These are phyloP conservation scores for Agonopterix heracliana DNA, from an alignment of 2,888 invertebrate genomes.

Conservation along the genomic window DNA sequence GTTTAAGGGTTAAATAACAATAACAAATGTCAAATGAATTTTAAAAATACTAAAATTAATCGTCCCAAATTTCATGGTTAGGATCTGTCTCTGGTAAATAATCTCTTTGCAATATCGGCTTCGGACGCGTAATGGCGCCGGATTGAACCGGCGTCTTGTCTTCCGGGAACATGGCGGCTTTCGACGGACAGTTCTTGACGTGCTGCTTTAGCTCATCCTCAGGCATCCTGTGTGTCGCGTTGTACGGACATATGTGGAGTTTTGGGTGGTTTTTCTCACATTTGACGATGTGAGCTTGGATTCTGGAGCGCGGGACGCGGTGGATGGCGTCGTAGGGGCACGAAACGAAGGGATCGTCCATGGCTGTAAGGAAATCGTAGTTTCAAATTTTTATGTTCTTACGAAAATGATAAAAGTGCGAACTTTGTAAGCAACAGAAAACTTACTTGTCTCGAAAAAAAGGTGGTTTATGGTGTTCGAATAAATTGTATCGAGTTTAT, in stretches of 20 bases:
- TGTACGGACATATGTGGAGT: conserved; percentile 70
- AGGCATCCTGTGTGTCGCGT: conserved; percentile 64
- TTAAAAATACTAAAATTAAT: conserved; percentile 13
- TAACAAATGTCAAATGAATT: too few species aligned
- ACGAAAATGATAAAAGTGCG: not conserved
- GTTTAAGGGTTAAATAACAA: too few species aligned
- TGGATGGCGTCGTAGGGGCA: conserved; percentile 76
- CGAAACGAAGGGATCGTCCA: conserved; percentile 46
- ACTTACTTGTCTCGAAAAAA: too few species aligned
- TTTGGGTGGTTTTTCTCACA: conserved; percentile 64
- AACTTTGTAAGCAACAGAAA: too few species aligned
- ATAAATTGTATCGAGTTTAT: too few species aligned
- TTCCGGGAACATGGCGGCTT: conserved; percentile 20
- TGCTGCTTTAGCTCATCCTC: conserved; percentile 43
- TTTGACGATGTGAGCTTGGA: conserved; percentile 74
- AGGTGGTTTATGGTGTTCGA: too few species aligned
- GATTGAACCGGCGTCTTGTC: conserved; percentile 4
- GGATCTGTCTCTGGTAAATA: conserved; percentile 36
- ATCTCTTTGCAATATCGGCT: conserved; percentile 25
- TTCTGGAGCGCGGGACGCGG: conserved; percentile 59
- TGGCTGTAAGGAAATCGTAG: conserved; percentile 13
- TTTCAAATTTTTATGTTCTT: not conserved
- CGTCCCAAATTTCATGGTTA: conserved; percentile 44
- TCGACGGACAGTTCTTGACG: conserved; percentile 25
- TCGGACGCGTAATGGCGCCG: conserved; percentile 20